These are phyloP conservation scores for Australoheros facetus DNA, from an alignment of 2,797 vertebrate species.

Conservation along the genomic window DNA sequence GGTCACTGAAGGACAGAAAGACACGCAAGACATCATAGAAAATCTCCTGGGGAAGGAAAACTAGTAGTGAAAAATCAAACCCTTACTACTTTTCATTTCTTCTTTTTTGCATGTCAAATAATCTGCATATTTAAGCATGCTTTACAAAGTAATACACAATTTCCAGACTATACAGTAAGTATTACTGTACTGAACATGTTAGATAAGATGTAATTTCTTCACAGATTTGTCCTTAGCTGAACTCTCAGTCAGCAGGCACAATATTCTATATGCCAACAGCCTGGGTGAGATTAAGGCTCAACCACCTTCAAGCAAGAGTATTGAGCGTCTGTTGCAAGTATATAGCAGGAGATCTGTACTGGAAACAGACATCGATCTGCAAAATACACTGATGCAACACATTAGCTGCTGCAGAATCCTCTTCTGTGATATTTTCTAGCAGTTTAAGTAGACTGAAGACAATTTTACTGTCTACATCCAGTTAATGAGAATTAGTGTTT, in stretches of 20 bases:
- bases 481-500: background rate
- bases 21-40: background rate
- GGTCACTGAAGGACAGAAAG: background rate
- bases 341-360: background rate
- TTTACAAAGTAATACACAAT: background rate
- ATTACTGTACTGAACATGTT: background rate
- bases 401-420: constrained; percentile 11
- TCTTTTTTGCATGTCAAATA: background rate
- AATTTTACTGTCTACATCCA: background rate
- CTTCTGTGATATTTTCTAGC: background rate
- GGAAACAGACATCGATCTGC: constrained; percentile 11
- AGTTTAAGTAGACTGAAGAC: background rate
- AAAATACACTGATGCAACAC: constrained; percentile 23
- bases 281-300: background rate
- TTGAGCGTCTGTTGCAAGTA: constrained; percentile 7
- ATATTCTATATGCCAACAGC: background rate
- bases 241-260: background rate
- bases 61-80: background rate
- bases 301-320: constrained; percentile 7
- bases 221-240: constrained; percentile 6
- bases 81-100: background rate
- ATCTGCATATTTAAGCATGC: background rate
- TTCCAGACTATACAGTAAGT: background rate
- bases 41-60: background rate
- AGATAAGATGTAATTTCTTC: background rate